These are phyloP conservation scores for Benthosema pterotum DNA, from an alignment of 2,797 vertebrate genomes.

Conservation along the genomic window DNA sequence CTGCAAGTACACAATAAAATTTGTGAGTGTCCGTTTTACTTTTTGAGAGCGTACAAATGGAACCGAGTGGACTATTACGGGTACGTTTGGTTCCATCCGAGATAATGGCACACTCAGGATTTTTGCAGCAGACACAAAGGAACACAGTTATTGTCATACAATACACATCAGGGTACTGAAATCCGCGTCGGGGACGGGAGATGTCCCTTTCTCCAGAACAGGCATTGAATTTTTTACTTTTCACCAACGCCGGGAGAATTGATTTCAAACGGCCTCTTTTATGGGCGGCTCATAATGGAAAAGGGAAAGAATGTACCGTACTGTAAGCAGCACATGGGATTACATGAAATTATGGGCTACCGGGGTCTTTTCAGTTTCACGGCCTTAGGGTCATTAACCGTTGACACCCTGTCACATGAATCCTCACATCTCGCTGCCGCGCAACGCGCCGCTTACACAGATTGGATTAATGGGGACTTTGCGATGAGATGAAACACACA, in stretches of 20 bases:
- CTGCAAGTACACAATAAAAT: conserved; percentile 31
- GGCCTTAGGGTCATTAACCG: conserved; percentile 48
- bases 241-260: conserved; percentile 17
- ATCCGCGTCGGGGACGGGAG: conserved; percentile 23
- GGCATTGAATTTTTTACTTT: conserved; percentile 3
- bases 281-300: conserved; percentile 40
- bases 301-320: conserved; percentile 21
- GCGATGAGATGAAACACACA: conserved; percentile 22
- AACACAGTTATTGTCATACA: conserved; percentile 27
- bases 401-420: conserved; percentile 42
- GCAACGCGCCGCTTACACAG: conserved; percentile 22
- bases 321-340: conserved; percentile 19
- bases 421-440: conserved; percentile 3
- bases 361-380: conserved; percentile 49
- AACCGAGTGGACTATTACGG: no score
- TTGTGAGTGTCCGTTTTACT: no score
- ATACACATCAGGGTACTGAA: conserved; percentile 30
- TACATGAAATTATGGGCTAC: conserved; percentile 16
- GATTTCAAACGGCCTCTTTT: conserved; percentile 43
- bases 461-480: conserved; percentile 26
- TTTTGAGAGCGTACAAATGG: no score
- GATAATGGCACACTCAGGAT: no score
- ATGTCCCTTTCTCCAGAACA: conserved; percentile 22
- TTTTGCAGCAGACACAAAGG: no score
- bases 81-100: no score